phyloP scores from a whole-genome alignment of 1,140 invertebrate species.

The Araneus ventricosus region DNA sequence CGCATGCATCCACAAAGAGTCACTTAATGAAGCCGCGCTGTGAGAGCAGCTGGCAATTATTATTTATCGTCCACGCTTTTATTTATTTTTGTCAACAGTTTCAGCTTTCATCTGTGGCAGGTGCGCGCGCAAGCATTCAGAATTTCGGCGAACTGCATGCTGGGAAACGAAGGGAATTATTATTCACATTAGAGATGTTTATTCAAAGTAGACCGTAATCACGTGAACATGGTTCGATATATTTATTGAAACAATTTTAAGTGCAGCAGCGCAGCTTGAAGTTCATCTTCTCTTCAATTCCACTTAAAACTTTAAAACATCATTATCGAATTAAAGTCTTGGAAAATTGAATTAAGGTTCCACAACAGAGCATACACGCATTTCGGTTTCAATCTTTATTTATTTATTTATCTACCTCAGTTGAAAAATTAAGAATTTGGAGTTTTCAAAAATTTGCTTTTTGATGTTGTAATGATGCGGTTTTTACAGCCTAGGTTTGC shows the following conservation, averaged over 20 bases:
- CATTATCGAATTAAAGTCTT: neutral
- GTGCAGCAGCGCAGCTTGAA: too few species aligned
- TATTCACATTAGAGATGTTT: neutral
- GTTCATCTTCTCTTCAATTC: neutral
- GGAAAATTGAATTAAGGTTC: too few species aligned
- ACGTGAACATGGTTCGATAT: neutral
- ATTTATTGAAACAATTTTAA: neutral
- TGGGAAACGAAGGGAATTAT: neutral
- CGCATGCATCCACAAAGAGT: slow-evolving; percentile 1
- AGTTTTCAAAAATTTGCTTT: neutral
- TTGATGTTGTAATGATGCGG: neutral
- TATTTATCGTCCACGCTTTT: slow-evolving; percentile 61
- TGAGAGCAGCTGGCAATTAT: slow-evolving; percentile 61
- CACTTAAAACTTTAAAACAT: neutral
- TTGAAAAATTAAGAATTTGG: neutral
- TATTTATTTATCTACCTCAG: neutral
- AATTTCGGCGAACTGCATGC: neutral
- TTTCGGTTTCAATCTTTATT: neutral
- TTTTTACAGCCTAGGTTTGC: too few species aligned
- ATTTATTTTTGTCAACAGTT: slow-evolving; percentile 56
- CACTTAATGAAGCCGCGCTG: slow-evolving; percentile 65
- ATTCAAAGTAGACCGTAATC: neutral
- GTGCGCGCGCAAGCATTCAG: slow-evolving; percentile 19
- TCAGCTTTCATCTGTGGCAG: slow-evolving; percentile 45
- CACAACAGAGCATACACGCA: too few species aligned